These are phyloP conservation scores for Ophraella communa DNA, from an alignment of 2,888 invertebrate genomes.

Conservation along the genomic window DNA sequence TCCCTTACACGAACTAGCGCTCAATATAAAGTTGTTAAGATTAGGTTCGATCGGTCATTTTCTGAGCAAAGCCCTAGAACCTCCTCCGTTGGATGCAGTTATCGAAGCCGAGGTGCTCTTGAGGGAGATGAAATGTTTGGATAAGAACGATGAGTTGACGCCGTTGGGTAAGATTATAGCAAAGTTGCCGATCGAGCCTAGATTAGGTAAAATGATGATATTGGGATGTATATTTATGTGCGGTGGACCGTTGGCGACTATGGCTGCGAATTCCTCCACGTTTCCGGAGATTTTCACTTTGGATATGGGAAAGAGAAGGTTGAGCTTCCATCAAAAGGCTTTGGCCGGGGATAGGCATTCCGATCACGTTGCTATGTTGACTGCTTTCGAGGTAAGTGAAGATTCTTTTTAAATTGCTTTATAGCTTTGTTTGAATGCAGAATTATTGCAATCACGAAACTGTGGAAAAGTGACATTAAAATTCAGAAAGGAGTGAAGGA, in stretches of 20 bases:
- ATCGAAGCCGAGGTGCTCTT: slow-evolving; percentile 87
- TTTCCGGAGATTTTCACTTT: slow-evolving; percentile 93
- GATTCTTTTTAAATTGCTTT: neutral
- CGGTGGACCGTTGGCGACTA: slow-evolving; percentile 89
- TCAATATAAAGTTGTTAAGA: slow-evolving; percentile 88
- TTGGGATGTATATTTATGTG: slow-evolving; percentile 89
- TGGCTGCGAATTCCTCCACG: slow-evolving; percentile 94
- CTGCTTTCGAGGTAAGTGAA: slow-evolving; percentile 80
- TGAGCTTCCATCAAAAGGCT: slow-evolving; percentile 84
- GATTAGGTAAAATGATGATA: slow-evolving; percentile 84
- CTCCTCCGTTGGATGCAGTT: slow-evolving; percentile 96
- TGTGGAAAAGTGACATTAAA: too few species aligned
- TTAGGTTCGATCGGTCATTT: slow-evolving; percentile 94
- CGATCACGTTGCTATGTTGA: slow-evolving; percentile 94
- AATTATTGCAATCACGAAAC: neutral
- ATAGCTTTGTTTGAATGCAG: neutral
- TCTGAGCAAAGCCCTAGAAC: slow-evolving; percentile 93
- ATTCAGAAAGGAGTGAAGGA: too few species aligned
- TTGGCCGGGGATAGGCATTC: slow-evolving; percentile 87
- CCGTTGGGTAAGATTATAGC: slow-evolving; percentile 93
- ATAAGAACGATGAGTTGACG: slow-evolving; percentile 85
- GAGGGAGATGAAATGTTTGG: slow-evolving; percentile 90
- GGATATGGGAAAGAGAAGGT: slow-evolving; percentile 75
- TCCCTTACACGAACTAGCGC: slow-evolving; percentile 91
- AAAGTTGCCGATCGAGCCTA: slow-evolving; percentile 93